Percentiles rank a stretch among this genome's conserved stretches.
phyloP scores from a whole-genome alignment of 2,888 invertebrate genomes.

The Rapana venosa region DNA sequence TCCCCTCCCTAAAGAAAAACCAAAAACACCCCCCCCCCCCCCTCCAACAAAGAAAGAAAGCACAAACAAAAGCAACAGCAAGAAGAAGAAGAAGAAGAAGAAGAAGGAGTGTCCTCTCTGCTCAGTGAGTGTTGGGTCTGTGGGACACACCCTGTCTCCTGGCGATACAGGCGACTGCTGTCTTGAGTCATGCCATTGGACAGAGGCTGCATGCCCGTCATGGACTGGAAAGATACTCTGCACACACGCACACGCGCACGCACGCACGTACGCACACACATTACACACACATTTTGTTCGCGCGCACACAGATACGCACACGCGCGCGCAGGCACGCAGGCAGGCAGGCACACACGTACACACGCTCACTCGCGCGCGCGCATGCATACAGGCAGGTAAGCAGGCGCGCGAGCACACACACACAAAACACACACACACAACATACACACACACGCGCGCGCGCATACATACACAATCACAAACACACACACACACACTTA shows the following conservation, averaged over 20 bases:
- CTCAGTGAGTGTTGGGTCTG: neutral
- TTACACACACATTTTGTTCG: neutral
- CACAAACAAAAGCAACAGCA: too few species aligned
- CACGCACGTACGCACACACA: neutral
- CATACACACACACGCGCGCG: neutral
- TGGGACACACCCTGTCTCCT: neutral
- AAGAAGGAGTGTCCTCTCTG: too few species aligned
- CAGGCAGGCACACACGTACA: neutral
- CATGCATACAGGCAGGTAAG: neutral
- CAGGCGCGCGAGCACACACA: neutral
- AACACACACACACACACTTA: neutral
- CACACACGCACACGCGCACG: neutral
- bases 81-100: too few species aligned
- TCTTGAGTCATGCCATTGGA: neutral
- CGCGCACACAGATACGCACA: neutral
- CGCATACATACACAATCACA: neutral
- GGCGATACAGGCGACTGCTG: neutral
- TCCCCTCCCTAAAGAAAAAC: too few species aligned
- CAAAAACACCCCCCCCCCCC: too few species aligned
- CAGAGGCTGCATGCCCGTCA: neutral
- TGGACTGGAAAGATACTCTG: conserved; percentile 7
- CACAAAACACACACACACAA: neutral
- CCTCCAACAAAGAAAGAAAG: too few species aligned
- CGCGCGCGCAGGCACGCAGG: neutral
- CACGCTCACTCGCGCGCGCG: neutral